phyloP scores from a whole-genome alignment of 2,797 vertebrate species.

The Dicrostonyx torquatus region DNA sequence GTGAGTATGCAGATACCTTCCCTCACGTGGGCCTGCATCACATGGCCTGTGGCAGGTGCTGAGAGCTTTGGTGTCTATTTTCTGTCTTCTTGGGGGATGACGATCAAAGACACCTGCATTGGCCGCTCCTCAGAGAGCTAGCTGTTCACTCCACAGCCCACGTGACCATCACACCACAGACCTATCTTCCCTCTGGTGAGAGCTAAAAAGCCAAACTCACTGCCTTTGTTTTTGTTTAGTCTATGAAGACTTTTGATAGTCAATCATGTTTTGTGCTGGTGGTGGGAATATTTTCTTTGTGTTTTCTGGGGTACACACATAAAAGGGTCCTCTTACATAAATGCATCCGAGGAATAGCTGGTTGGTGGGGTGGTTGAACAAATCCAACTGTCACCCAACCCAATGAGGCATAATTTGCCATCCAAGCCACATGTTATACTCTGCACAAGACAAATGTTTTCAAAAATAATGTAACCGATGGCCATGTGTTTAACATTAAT shows the following conservation, averaged over 20 bases:
- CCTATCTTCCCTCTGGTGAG: neutral
- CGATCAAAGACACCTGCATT: neutral
- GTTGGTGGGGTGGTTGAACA: neutral
- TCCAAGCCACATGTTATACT: neutral
- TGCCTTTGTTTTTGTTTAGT: neutral
- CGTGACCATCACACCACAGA: neutral
- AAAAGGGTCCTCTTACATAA: neutral
- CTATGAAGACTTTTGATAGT: neutral
- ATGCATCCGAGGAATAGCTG: neutral
- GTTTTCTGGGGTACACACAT: neutral
- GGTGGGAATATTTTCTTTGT: neutral
- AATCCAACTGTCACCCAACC: neutral
- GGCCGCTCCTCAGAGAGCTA: neutral
- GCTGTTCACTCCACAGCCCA: neutral
- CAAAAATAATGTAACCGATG: neutral
- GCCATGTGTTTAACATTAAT: neutral
- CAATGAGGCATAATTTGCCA: neutral
- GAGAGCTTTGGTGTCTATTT: neutral
- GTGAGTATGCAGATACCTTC: neutral
- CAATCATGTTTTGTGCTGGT: neutral
- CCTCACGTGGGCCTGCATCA: too few species aligned
- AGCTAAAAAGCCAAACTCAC: neutral
- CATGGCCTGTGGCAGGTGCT: neutral
- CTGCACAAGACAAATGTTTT: neutral
- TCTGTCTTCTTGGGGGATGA: neutral